Evolutionary conservation across 2,888 invertebrate species (phyloP).

Genomic region (Tetranychus piercei): DNA sequence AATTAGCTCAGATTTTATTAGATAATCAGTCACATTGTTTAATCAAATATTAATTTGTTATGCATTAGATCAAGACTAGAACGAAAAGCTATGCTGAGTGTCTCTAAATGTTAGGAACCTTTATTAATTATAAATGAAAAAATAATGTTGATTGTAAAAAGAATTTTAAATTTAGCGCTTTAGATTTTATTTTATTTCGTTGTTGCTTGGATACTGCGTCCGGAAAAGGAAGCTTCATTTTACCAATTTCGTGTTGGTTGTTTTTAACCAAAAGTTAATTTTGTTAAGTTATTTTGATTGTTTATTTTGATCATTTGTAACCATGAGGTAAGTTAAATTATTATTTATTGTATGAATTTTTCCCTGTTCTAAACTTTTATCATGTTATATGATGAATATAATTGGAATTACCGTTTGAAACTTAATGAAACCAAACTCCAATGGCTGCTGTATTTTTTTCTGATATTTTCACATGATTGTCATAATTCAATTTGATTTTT

Average conservation of each 20-base stretch:
- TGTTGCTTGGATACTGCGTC: background rate
- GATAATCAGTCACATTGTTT: no score
- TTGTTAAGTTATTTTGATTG: background rate
- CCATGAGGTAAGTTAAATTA: conserved; percentile 1
- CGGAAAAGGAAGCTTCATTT: background rate
- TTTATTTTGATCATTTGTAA: background rate
- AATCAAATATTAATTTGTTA: no score
- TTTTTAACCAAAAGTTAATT: background rate
- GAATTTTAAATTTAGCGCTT: no score
- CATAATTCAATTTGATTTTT: background rate
- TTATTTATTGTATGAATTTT: background rate
- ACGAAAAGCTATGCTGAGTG: no score
- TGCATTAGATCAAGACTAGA: no score
- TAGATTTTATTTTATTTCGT: no score
- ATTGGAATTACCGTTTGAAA: conserved; percentile 10
- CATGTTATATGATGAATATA: conserved; percentile 3
- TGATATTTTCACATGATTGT: background rate
- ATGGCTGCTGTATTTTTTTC: conserved; percentile 7
- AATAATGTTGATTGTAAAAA: no score
- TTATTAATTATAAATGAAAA: no score
- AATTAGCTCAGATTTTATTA: no score
- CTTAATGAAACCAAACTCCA: background rate
- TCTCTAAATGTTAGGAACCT: no score
- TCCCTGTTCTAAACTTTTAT: background rate
- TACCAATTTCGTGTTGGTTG: background rate